Percentiles rank a stretch among this genome's conserved stretches.
Evolutionary conservation across 2,888 invertebrate species (phyloP).

Genomic region (Melipona bicolor): DNA sequence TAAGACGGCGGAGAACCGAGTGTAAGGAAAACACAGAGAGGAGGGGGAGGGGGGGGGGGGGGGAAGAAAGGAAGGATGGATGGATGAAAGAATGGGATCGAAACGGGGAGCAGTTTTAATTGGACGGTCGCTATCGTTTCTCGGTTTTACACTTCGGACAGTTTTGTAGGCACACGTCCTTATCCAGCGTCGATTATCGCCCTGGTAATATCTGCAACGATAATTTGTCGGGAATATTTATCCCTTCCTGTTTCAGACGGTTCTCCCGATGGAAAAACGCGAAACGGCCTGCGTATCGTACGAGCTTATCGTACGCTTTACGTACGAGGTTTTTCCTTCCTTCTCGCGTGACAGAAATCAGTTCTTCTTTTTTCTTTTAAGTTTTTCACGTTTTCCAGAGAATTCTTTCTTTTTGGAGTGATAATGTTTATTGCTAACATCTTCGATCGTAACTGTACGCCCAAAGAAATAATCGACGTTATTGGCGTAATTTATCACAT

Average conservation of each 20-base stretch:
- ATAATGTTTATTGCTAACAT: no score
- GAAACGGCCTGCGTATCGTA: background rate
- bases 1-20: conserved; percentile 18
- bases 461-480: no score
- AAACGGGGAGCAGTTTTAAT: conserved; percentile 51
- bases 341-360: background rate
- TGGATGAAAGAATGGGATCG: background rate
- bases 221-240: conserved; percentile 57
- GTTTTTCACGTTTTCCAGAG: no score
- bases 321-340: background rate
- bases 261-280: conserved; percentile 22
- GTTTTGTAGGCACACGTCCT: conserved; percentile 52
- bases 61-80: background rate
- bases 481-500: no score
- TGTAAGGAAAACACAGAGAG: background rate
- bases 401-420: no score
- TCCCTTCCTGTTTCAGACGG: conserved; percentile 37
- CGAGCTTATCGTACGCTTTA: background rate
- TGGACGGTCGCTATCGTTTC: conserved; percentile 56
- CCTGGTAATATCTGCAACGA: conserved; percentile 42
- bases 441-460: no score
- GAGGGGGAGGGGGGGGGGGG: background rate
- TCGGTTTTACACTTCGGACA: conserved; percentile 57
- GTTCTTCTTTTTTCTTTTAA: no score
- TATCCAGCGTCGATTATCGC: conserved; percentile 47